Evolutionary conservation across 2,113 vertebrate genomes (phyloP).

Genomic region (Gymnarchus niloticus): DNA sequence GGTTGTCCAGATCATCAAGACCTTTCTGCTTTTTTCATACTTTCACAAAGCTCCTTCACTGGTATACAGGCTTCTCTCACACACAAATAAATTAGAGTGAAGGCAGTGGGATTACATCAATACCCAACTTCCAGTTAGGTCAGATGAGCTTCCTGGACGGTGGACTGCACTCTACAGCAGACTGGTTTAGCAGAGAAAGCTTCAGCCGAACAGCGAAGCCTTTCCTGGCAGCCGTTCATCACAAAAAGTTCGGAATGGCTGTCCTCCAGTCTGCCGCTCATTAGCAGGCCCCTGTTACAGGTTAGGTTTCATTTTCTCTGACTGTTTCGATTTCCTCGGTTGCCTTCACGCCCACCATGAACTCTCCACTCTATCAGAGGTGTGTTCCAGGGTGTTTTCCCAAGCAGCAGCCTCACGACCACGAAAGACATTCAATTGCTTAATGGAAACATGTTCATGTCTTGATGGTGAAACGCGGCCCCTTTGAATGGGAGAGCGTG

Average conservation of each 20-base stretch:
- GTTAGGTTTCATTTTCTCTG: conserved; percentile 5
- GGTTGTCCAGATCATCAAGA: too few species aligned
- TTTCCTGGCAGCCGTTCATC: too few species aligned
- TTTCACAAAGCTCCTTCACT: too few species aligned
- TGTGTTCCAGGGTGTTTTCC: not conserved
- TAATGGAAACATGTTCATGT: not conserved
- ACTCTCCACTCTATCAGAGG: not conserved
- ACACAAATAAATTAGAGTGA: too few species aligned
- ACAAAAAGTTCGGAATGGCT: too few species aligned
- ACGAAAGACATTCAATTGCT: not conserved
- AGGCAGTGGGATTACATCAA: too few species aligned
- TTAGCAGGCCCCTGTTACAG: not conserved
- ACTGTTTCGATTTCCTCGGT: not conserved
- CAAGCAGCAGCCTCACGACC: not conserved
- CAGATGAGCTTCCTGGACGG: too few species aligned
- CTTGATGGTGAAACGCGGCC: not conserved
- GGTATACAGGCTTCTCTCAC: too few species aligned
- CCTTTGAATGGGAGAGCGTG: not conserved
- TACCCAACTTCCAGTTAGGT: too few species aligned
- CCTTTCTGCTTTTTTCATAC: too few species aligned
- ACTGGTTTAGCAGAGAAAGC: not conserved
- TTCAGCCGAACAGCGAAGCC: not conserved
- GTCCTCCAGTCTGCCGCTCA: too few species aligned
- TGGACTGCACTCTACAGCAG: too few species aligned
- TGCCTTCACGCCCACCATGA: not conserved